Conservation (phyloP, 2,113 vertebrate species). For the Lontra canadensis region DNA sequence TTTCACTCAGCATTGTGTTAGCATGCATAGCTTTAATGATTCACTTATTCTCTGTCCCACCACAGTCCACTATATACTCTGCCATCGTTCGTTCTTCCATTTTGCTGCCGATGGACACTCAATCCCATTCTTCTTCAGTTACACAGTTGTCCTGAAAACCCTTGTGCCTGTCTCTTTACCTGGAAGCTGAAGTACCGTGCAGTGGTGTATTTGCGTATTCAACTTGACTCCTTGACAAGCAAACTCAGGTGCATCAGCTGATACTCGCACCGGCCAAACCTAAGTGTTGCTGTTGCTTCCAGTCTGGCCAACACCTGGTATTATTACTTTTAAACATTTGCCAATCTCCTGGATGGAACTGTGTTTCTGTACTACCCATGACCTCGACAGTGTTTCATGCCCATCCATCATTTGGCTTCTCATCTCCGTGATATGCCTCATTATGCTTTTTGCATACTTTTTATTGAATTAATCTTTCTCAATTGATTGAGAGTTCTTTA, state of each 20-base stretch:
- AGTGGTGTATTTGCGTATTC: not conserved
- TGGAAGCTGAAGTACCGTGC: not conserved
- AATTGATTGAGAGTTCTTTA: not conserved
- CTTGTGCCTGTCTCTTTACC: not conserved
- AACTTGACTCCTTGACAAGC: not conserved
- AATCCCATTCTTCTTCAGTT: not conserved
- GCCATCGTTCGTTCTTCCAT: not conserved
- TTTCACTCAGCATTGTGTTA: not conserved
- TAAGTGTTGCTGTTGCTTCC: not conserved
- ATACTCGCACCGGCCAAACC: not conserved
- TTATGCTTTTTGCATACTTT: not conserved
- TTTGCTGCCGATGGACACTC: not conserved
- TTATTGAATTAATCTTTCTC: not conserved
- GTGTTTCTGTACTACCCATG: too few relatives aligned
- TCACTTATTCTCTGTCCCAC: not conserved
- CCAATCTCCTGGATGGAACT: not conserved
- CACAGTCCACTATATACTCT: too few relatives aligned
- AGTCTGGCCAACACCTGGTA: too few relatives aligned
- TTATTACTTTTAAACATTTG: not conserved
- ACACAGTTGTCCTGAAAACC: not conserved
- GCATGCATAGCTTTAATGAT: accelerated
- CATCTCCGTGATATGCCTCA: not conserved
- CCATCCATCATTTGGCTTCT: not conserved
- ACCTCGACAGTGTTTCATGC: not conserved
- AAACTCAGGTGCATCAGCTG: too few relatives aligned